A percentile compares a stretch with the other conserved stretches of the same genome.
Evolutionary conservation across 2,113 vertebrate species (phyloP).

Genomic region (Alces alces): DNA sequence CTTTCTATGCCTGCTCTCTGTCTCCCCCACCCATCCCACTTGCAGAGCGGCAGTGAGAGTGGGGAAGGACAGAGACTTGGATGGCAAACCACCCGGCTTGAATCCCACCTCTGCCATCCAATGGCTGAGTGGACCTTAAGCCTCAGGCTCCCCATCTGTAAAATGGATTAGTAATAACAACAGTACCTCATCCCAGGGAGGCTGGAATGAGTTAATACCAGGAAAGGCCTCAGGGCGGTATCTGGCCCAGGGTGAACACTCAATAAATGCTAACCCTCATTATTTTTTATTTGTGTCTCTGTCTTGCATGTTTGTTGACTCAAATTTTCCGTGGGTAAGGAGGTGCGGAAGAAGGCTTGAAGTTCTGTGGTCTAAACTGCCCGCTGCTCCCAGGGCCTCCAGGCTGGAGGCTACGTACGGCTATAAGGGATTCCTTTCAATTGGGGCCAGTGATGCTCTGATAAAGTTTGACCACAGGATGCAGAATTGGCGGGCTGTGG

Average conservation of each 20-base stretch:
- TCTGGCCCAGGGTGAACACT: neutral
- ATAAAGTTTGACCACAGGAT: slow-evolving; percentile 38
- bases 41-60: neutral
- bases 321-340: slow-evolving; percentile 48
- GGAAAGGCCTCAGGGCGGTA: neutral
- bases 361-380: neutral
- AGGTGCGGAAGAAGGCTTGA: neutral
- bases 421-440: neutral
- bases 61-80: neutral
- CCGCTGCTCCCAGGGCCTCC: neutral
- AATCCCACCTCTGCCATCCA: neutral
- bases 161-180: neutral
- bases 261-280: neutral
- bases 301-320: slow-evolving; percentile 15
- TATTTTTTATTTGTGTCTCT: slow-evolving; percentile 41
- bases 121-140: neutral
- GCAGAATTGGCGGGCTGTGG: neutral
- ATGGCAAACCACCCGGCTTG: neutral
- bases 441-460: slow-evolving; percentile 33
- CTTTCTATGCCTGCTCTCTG: neutral
- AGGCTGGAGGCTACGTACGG: neutral
- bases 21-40: neutral
- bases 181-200: neutral
- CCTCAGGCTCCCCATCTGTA: neutral
- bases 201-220: neutral